Evolutionary conservation across 2,888 invertebrate genomes (phyloP).

Genomic region (Rotaria sp.): DNA sequence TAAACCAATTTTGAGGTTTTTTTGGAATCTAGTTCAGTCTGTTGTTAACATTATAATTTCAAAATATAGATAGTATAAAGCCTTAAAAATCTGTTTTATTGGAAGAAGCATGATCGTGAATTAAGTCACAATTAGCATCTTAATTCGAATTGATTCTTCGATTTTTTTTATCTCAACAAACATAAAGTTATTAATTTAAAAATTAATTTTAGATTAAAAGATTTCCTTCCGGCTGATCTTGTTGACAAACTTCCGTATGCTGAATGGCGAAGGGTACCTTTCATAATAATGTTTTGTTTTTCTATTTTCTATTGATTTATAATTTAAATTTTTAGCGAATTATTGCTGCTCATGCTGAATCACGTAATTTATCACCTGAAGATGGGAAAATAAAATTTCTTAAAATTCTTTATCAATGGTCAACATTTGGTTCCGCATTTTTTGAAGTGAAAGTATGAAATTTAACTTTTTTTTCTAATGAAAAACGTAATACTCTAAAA

Average conservation of each 20-base stretch:
- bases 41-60: too few relatives aligned
- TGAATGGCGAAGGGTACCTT: slow-evolving; percentile 80
- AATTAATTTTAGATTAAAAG: slow-evolving; percentile 78
- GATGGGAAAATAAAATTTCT: slow-evolving; percentile 89
- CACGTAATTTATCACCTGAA: slow-evolving; percentile 58
- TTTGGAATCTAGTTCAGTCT: too few relatives aligned
- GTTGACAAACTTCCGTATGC: slow-evolving; percentile 80
- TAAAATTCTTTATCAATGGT: slow-evolving; percentile 93
- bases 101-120: too few relatives aligned
- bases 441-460: slow-evolving; percentile 79
- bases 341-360: not conserved
- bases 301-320: not conserved
- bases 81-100: too few relatives aligned
- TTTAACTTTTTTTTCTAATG: too few relatives aligned
- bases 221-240: slow-evolving; percentile 84
- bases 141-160: too few relatives aligned
- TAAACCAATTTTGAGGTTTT: too few relatives aligned
- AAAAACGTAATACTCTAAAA: too few relatives aligned
- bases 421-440: slow-evolving; percentile 98
- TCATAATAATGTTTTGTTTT: not conserved
- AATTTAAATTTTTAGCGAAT: not conserved
- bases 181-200: too few relatives aligned
- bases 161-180: too few relatives aligned
- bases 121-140: too few relatives aligned
- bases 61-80: too few relatives aligned